Evolutionary conservation across 2,113 vertebrate genomes (phyloP).

Genomic region (Chlamydotis undulata): DNA sequence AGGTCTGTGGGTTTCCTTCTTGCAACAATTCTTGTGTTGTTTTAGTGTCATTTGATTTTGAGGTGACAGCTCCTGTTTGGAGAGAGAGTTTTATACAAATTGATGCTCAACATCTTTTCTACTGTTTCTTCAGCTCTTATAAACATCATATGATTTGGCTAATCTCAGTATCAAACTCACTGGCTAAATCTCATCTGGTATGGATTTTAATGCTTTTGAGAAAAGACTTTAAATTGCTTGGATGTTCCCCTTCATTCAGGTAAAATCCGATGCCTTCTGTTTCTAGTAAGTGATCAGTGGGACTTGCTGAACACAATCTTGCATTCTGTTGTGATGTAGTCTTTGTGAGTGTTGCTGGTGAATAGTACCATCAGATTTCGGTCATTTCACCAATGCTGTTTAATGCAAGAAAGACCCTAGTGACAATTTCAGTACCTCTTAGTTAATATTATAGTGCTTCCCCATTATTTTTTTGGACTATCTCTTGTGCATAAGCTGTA

Average conservation of each 20-base stretch:
- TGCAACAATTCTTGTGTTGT: neutral
- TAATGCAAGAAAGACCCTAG: neutral
- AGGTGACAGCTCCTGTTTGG: neutral
- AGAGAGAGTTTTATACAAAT: neutral
- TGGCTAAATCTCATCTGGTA: neutral
- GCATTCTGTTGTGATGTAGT: neutral
- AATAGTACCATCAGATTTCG: neutral
- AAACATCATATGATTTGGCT: neutral
- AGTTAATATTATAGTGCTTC: neutral
- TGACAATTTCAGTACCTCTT: neutral
- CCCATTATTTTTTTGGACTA: neutral
- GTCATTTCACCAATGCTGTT: neutral
- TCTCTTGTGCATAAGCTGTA: neutral
- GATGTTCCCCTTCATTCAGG: neutral
- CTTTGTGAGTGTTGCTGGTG: neutral
- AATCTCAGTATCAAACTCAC: neutral
- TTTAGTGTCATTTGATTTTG: neutral
- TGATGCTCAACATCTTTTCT: neutral
- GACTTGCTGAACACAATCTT: neutral
- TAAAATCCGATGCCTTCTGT: neutral
- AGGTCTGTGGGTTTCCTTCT: neutral
- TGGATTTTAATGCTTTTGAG: neutral
- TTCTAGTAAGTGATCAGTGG: neutral
- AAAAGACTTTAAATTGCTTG: neutral
- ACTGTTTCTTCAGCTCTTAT: neutral